Conservation (phyloP, 2,113 vertebrate species). For the Centrocercus urophasianus region DNA sequence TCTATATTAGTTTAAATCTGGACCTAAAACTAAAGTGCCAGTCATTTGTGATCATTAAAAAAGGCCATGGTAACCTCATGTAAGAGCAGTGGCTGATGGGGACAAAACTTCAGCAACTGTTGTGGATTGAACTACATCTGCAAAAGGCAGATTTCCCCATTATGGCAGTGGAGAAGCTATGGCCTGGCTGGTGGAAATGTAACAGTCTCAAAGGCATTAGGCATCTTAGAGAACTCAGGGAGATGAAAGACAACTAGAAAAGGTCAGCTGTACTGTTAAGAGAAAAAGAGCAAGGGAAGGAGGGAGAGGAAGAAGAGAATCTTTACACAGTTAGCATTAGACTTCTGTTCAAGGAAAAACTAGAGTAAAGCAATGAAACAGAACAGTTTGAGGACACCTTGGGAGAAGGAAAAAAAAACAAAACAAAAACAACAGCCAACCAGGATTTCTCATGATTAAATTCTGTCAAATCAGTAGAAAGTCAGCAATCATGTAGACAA, state of each 20-base stretch:
- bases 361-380: background rate
- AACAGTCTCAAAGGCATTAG: background rate
- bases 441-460: background rate
- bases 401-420: background rate
- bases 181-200: background rate
- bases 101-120: background rate
- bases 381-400: background rate
- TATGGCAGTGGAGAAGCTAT: background rate
- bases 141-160: background rate
- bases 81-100: background rate
- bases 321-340: background rate
- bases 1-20: background rate
- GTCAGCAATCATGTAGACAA: background rate
- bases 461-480: background rate
- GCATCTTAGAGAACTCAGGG: background rate
- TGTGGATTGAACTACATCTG: background rate
- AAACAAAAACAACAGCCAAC: background rate
- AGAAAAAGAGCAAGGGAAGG: background rate
- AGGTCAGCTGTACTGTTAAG: background rate
- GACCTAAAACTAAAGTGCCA: conserved; percentile 4
- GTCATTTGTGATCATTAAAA: background rate
- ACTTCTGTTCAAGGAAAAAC: background rate
- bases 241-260: background rate
- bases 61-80: background rate
- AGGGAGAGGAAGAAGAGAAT: background rate